phyloP scores from a whole-genome alignment of 2,888 invertebrate genomes.

The Nycteola revayana region DNA sequence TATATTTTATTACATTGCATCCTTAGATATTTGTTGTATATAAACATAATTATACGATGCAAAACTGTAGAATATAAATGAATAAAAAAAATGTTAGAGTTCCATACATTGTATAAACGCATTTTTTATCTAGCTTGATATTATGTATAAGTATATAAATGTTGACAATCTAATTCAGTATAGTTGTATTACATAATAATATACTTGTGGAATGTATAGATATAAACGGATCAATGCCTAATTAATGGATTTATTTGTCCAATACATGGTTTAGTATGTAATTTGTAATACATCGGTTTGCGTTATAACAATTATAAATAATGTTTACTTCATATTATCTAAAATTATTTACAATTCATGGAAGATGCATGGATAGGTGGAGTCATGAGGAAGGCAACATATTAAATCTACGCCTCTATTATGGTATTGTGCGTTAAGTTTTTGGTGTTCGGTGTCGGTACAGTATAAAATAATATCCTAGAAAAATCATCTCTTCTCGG shows the following conservation, averaged over 20 bases:
- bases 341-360: conserved; percentile 46
- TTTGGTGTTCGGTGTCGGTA: conserved; percentile 22
- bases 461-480: conserved; percentile 40
- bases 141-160: not conserved
- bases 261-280: conserved; percentile 31
- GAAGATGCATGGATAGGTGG: conserved; percentile 39
- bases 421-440: conserved; percentile 48
- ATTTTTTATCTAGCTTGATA: not conserved
- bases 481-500: conserved; percentile 21
- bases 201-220: conserved; percentile 31
- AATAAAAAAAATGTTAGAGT: no score
- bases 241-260: conserved; percentile 26
- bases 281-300: conserved; percentile 35
- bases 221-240: conserved; percentile 25
- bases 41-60: no score
- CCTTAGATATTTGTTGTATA: no score
- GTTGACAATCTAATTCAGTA: not conserved
- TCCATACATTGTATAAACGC: no score
- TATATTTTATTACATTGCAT: no score
- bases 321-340: conserved; percentile 40
- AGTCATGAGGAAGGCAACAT: conserved; percentile 26
- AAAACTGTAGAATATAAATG: no score
- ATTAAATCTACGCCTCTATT: conserved; percentile 24
- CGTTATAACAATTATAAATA: conserved; percentile 37
- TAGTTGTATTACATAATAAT: not conserved